Base-by-base conservation (phyloP, 2,113 vertebrate species). In the Petrocephalus microphthalmus region DNA sequence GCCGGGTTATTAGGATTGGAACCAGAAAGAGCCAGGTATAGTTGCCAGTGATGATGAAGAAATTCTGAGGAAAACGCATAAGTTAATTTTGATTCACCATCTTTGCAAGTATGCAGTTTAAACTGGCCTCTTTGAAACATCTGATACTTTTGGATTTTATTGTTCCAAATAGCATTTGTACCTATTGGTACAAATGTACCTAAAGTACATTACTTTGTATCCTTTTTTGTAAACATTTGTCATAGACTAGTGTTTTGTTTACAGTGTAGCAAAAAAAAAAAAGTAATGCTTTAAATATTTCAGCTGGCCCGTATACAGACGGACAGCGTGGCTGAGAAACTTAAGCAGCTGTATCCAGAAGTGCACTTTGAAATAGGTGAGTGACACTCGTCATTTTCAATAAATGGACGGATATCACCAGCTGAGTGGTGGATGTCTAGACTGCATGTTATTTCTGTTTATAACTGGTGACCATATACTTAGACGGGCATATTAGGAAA, bases 221-320 rank as follows among this genome's bases (percentile, higher is more conserved):
- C 15, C 1, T 74, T 33, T 33, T 74, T 37, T 74, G 11, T 37
- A 33, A 5, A 17, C 6, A 42, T 37, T 42, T 74, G 29, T 74
- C 13, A 78, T 78, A 42, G 17, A 42, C 29, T 7, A 33, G 42
- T 17, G 60, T 29, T 64, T 37, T 20, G 22, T 3, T 29, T 47
- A n/a, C 45, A 22, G 78, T 22, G 20, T 49, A 42, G 42, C 45
- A 42, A 45, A 49, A 83, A 64, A 83, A 64, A 3, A 25, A 47
- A 49, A 83, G 15, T 83, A 22, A 49, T 22, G 19, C 42, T 83
- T 49, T 47, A 53, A 84, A 57, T 89, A 81, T 3, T 53, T 0
- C 92, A 99, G 98, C 91, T 99, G 94, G 98, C 97, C 78, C 95
- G 96, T 13, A 98, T 98, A 93, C 98, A 99, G 94, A 98, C 98